Base-by-base conservation (phyloP, 2,888 invertebrate genomes). In the Chloroclystis v-ata region DNA sequence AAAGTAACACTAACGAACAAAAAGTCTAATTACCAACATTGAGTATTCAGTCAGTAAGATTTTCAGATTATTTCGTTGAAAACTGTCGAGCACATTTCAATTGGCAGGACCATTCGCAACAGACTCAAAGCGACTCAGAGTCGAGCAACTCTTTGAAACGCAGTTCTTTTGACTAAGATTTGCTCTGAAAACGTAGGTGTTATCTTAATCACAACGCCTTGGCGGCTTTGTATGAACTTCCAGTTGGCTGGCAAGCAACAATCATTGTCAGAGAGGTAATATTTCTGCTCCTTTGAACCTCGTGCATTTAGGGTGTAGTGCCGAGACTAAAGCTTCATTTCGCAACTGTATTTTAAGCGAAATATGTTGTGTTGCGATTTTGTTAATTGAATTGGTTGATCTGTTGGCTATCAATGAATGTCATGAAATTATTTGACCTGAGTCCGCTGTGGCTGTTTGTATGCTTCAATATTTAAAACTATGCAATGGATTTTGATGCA, bases 151-250 rank as follows among this genome's bases (percentile, higher is more conserved):
- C 73, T 72, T 77, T 75, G 68, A 74, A 64, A 67, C 57, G 63
- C 57, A 59, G 56, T 55, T 62, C 67, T 67, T 65, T 71, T 69
- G 65, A 68, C 57, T 65, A 59, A 67, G 45, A 49, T 49, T 45
- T 49, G 49, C 62, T 60, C 61, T 66, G 61, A 67, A 69, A 69
- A 68, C 65, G 65, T 59, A 69, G 68, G 75, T 67, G 78, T 82
- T 80, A 78, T 80, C 79, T 81, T 78, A 78, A 82, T 81, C 80
- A 79, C 65, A 65, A 58, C 63, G 73, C 67, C 72, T 74, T 72
- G 70, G 66, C 66, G 67, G 54, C 61, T 77, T 78, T 82, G 81
- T 82, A 62, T 59, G 61, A 60, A 60, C 63, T 67, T 77, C 76
- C 78, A 68, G 63, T 64, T 61, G 67, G 65, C 67, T 68, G 71